These are phyloP conservation scores for Aquatica leii DNA, from an alignment of 2,888 invertebrate species.

Conservation along the genomic window DNA sequence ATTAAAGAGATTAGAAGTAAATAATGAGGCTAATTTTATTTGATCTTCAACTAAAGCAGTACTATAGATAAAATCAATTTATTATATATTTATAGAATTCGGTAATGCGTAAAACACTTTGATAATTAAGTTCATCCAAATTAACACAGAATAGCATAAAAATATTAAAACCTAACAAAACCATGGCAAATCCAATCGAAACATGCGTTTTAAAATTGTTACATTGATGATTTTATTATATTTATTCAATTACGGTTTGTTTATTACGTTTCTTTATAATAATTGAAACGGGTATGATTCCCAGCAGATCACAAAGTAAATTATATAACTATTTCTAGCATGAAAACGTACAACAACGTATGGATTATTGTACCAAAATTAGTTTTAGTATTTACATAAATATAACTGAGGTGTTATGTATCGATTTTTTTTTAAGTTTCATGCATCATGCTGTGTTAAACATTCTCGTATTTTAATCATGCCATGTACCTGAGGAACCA, in stretches of 20 bases:
- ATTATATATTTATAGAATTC: too few species aligned
- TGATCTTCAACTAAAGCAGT: too few species aligned
- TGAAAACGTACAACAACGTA: neutral
- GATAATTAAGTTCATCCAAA: too few species aligned
- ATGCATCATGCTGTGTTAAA: conserved; percentile 35
- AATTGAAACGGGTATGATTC: conserved; percentile 36
- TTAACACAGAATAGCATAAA: too few species aligned
- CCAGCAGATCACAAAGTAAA: conserved; percentile 55
- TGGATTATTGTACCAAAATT: neutral
- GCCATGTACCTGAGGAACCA: conserved; percentile 80
- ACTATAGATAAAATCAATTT: too few species aligned
- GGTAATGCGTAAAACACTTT: too few species aligned
- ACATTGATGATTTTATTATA: too few species aligned
- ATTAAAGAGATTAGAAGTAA: too few species aligned
- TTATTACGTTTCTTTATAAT: neutral
- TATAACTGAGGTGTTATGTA: neutral
- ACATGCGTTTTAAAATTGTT: neutral
- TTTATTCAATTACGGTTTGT: too few species aligned
- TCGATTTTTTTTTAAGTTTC: conserved; percentile 22
- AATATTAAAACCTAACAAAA: too few species aligned
- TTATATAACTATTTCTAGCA: conserved; percentile 14
- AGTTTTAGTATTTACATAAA: conserved; percentile 1
- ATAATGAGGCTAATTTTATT: too few species aligned
- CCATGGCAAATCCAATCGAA: neutral
- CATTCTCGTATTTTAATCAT: conserved; percentile 32